Conservation (phyloP, 2,888 invertebrate genomes). For the Lithophane ornitopus region DNA sequence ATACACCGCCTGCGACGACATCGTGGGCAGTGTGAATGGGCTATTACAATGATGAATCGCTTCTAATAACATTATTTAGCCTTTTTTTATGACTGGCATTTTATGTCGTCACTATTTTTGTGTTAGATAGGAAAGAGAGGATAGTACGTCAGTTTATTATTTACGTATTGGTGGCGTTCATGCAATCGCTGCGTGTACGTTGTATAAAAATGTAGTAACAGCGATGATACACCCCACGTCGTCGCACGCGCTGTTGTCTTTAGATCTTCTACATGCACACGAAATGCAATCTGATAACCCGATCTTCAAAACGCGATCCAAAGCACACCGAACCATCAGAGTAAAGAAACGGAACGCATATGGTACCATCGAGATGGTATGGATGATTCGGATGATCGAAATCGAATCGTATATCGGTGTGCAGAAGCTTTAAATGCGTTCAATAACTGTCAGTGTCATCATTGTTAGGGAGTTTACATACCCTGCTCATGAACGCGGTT, state of each 20-base stretch:
- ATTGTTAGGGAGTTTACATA: too few species aligned
- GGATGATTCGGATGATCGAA: too few species aligned
- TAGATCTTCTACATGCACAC: background rate
- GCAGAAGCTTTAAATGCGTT: too few species aligned
- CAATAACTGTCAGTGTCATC: too few species aligned
- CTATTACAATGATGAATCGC: constrained; percentile 27
- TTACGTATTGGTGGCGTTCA: background rate
- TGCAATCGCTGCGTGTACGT: background rate
- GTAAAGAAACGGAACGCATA: too few species aligned
- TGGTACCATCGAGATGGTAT: too few species aligned
- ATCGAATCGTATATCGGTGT: too few species aligned
- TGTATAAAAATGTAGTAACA: background rate
- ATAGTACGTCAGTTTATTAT: background rate
- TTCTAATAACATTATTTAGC: constrained; percentile 19
- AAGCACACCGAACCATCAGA: too few species aligned
- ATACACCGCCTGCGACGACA: constrained; percentile 39
- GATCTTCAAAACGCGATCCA: too few species aligned
- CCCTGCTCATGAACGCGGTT: too few species aligned
- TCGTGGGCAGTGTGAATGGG: constrained; percentile 15
- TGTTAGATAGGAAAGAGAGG: background rate
- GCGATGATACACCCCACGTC: too few species aligned
- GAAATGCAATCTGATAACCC: background rate
- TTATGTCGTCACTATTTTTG: constrained; percentile 17
- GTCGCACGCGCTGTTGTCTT: background rate
- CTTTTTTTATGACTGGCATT: background rate